phyloP scores from a whole-genome alignment of 2,113 vertebrate genomes.

The Barbus barbus region DNA sequence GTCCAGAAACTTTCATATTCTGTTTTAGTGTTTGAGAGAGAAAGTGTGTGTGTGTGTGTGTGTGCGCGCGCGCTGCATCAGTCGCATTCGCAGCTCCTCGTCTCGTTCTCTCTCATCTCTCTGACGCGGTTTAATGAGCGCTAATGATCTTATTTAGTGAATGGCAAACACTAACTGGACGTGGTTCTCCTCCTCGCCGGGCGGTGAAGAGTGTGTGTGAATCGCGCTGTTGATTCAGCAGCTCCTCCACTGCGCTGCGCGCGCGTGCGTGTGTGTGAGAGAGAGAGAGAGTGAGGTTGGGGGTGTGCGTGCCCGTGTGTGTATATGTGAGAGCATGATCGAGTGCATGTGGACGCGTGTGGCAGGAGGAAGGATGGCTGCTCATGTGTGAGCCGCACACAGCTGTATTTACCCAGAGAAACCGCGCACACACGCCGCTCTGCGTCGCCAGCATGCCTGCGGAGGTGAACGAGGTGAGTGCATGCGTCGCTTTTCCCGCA shows the following conservation, averaged over 20 bases:
- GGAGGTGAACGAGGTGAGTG: slow-evolving; percentile 78
- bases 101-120: not conserved
- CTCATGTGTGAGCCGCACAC: slow-evolving; percentile 70
- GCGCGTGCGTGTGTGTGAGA: slow-evolving; percentile 41
- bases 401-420: not conserved
- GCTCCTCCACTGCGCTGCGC: slow-evolving; percentile 20
- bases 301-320: slow-evolving; percentile 57
- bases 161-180: slow-evolving; percentile 64
- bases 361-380: slow-evolving; percentile 73
- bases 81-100: not conserved
- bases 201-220: slow-evolving; percentile 54
- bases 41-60: not conserved
- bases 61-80: not conserved
- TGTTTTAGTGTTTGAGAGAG: too few species aligned
- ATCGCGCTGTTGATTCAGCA: slow-evolving; percentile 53
- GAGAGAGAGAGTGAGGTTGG: too few species aligned
- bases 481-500: slow-evolving; percentile 49
- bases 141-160: slow-evolving; percentile 40
- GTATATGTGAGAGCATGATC: slow-evolving; percentile 53
- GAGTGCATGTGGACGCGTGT: slow-evolving; percentile 51
- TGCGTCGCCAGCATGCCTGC: slow-evolving; percentile 69
- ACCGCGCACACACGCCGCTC: slow-evolving; percentile 39
- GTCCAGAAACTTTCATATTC: too few species aligned
- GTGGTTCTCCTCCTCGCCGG: slow-evolving; percentile 30
- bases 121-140: not conserved